Evolutionary conservation across 2,113 vertebrate species (phyloP).

Genomic region (Bos indicus): DNA sequence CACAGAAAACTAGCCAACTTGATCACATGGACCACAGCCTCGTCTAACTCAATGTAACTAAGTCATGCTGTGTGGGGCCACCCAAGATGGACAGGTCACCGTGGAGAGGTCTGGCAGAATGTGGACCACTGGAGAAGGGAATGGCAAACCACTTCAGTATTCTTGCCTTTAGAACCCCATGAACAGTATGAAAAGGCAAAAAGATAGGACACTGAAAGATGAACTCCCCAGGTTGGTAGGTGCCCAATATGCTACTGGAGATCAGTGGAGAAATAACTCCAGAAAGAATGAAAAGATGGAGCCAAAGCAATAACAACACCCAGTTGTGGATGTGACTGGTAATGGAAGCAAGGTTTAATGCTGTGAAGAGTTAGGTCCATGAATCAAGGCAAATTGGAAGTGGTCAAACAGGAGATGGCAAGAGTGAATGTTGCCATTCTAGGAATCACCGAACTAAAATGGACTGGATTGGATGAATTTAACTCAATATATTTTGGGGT

Average conservation of each 20-base stretch:
- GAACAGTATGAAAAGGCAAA: background rate
- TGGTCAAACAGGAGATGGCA: background rate
- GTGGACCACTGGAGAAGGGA: background rate
- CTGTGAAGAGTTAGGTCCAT: background rate
- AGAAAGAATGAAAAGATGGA: background rate
- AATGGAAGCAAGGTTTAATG: background rate
- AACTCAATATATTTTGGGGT: background rate
- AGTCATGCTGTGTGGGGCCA: accelerated
- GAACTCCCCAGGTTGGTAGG: background rate
- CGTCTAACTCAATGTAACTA: background rate
- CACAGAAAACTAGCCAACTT: background rate
- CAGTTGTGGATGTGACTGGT: background rate
- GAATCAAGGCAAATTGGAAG: background rate
- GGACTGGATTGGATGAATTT: background rate
- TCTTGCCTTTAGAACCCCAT: background rate
- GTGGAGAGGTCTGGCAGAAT: background rate
- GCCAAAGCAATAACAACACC: background rate
- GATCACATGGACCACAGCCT: background rate
- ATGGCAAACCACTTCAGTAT: background rate
- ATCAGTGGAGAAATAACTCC: background rate
- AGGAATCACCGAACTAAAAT: background rate
- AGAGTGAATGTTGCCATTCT: background rate
- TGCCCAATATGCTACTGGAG: background rate
- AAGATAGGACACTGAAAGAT: background rate
- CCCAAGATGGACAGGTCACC: background rate